A percentile compares a stretch with the other conserved stretches of the same genome.
Evolutionary conservation across 2,888 invertebrate genomes (phyloP).

Genomic region (Blera fallax): DNA sequence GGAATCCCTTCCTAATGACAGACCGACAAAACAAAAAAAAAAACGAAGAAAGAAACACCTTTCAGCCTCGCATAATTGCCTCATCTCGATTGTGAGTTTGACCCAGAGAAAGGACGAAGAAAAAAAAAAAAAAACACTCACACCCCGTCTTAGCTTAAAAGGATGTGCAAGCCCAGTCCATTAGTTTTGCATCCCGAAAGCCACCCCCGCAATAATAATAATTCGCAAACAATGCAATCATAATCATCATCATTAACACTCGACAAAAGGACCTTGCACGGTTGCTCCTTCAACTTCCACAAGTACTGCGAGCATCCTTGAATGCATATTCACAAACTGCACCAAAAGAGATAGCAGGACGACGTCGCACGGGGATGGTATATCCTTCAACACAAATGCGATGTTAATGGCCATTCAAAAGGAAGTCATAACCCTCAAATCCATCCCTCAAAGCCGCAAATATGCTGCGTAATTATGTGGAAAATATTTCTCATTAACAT

Average conservation of each 20-base stretch:
- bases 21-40: not conserved
- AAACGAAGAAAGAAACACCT: conserved; percentile 30
- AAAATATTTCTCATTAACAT: conserved; percentile 71
- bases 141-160: not conserved
- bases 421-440: conserved; percentile 57
- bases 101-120: conserved; percentile 18
- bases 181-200: not conserved
- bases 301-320: conserved; percentile 30
- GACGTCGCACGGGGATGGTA: not conserved
- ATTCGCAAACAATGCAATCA: conserved; percentile 60
- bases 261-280: conserved; percentile 50
- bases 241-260: conserved; percentile 64
- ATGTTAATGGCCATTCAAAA: conserved; percentile 65
- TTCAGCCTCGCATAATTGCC: conserved; percentile 12
- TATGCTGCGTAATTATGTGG: conserved; percentile 70
- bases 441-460: conserved; percentile 41
- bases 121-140: not conserved
- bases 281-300: conserved; percentile 19
- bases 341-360: not conserved
- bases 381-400: conserved; percentile 45
- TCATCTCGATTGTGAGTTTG: conserved; percentile 30
- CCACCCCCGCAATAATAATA: conserved; percentile 39
- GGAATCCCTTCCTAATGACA: conserved; percentile 42
- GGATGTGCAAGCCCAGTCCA: not conserved
- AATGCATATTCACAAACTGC: conserved; percentile 5